Base-by-base conservation (phyloP, 2,888 invertebrate species). In the Drosophila macrospina region DNA sequence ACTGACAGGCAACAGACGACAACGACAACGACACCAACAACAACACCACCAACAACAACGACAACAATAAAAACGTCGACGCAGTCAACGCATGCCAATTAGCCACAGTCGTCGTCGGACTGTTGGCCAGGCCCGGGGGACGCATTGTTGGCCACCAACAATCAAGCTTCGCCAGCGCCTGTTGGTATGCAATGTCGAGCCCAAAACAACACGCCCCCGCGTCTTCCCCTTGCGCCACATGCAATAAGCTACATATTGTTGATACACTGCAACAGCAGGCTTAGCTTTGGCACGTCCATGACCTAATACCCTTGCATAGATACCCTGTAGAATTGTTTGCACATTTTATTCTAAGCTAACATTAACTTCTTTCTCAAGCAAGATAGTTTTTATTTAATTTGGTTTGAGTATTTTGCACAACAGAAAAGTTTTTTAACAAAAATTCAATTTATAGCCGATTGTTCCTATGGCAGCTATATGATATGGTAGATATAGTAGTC, bases 1-100 rank as follows among this genome's bases (percentile, higher is more conserved):
- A 45, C 80, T 85, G 83, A 82, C 85, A 83, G 86, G 85, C 85
- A 63, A 70, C 82, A 76, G 86, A 66, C 77, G 59, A 72, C 77
- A 52, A 54, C 59, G 11, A 32, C 52, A 28, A 48, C 41, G 45
- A 5, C 57, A 34, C 62, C 60, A 36, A 42, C 48, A 37, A 48
- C 44, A 42, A 34, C 36, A 36, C 50, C 66, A 55, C 30, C 50
- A 5, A 36, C 73, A 20, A 50, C 62, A 48, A 72, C 56, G 30
- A 47, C n/a, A n/a, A n/a, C n/a, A n/a, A n/a, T n/a, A n/a, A n/a
- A n/a, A n/a, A n/a, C 51, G 44, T 28, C 41, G 41, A 11, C 39
- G 32, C 72, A 41, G 52, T 32, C 64, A 60, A 75, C 84, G 82
- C 82, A 82, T 82, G 86, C 82, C 82, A 82, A 82, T 86, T 80